phyloP scores from a whole-genome alignment of 2,797 vertebrate species.

The Sebastes trivittatus region DNA sequence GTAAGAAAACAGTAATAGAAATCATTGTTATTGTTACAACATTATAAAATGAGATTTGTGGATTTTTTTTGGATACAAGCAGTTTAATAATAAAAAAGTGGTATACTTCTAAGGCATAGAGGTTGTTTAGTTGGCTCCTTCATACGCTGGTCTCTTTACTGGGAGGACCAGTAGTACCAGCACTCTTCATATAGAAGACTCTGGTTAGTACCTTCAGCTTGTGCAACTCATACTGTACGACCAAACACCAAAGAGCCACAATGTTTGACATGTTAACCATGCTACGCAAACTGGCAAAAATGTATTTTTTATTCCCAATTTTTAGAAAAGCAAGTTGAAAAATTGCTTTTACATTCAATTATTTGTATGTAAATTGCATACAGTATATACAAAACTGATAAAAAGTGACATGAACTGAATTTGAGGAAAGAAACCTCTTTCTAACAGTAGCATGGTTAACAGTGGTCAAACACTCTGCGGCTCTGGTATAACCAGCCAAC shows the following conservation, averaged over 20 bases:
- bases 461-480: constrained; percentile 18
- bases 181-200: constrained; percentile 17
- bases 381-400: neutral
- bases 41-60: constrained; percentile 39
- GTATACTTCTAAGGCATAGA: constrained; percentile 42
- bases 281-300: neutral
- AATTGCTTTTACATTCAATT: neutral
- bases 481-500: constrained; percentile 14
- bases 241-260: constrained; percentile 27
- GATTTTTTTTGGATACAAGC: constrained; percentile 45
- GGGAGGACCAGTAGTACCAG: constrained; percentile 39
- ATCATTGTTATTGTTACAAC: constrained; percentile 53
- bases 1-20: constrained; percentile 41
- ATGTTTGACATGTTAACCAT: neutral
- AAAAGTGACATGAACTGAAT: neutral
- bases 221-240: constrained; percentile 45
- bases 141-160: constrained; percentile 37
- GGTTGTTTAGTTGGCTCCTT: constrained; percentile 68
- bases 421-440: neutral
- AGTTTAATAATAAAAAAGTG: constrained; percentile 37
- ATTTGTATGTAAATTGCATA: neutral
- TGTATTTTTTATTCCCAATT: neutral
- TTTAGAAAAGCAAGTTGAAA: neutral
- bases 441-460: constrained; percentile 1
- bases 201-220: constrained; percentile 70